These are phyloP conservation scores for Eilema caniola DNA, from an alignment of 2,888 invertebrate species.

Conservation along the genomic window DNA sequence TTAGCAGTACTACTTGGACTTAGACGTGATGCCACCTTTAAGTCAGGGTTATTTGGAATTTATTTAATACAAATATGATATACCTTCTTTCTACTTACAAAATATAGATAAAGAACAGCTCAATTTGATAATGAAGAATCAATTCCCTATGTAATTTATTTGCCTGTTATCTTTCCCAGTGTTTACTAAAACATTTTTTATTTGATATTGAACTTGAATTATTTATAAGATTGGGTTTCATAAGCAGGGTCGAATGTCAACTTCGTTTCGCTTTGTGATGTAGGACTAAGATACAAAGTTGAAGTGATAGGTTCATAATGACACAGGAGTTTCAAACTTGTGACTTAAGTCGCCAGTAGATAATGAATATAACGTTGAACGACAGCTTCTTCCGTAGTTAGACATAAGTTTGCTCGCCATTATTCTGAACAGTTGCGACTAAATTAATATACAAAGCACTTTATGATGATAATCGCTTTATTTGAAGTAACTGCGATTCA, in stretches of 20 bases:
- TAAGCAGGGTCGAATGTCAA: neutral
- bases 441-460: neutral
- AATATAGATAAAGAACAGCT: neutral
- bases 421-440: neutral
- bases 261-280: neutral
- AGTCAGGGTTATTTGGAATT: too few species aligned
- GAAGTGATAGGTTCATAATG: conserved; percentile 11
- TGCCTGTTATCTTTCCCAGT: conserved; percentile 6
- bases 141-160: conserved; percentile 10
- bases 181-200: conserved; percentile 15
- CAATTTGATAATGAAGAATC: conserved; percentile 4
- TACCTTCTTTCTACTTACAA: too few species aligned
- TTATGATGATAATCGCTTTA: neutral
- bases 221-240: conserved; percentile 17
- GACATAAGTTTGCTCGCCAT: neutral
- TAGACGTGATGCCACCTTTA: too few species aligned
- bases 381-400: conserved; percentile 10
- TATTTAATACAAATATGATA: too few species aligned
- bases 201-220: conserved; percentile 21
- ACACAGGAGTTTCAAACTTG: conserved; percentile 6
- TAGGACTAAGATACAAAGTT: neutral
- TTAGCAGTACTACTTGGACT: too few species aligned
- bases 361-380: conserved; percentile 1
- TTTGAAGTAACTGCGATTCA: neutral
- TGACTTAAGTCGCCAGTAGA: neutral